These are phyloP conservation scores for Hartigia nigra DNA, from an alignment of 2,888 invertebrate species.

Conservation along the genomic window DNA sequence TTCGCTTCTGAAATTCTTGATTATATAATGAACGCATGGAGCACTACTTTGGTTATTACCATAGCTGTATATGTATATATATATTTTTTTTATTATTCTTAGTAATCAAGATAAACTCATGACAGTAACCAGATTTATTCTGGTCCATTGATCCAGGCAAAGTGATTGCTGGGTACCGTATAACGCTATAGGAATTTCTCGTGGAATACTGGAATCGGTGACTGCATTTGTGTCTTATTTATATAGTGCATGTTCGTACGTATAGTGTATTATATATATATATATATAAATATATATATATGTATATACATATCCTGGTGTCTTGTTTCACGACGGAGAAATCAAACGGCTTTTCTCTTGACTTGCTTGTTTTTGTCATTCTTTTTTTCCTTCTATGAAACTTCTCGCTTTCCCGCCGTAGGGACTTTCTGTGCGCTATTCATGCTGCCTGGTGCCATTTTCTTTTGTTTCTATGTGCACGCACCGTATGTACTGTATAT, in stretches of 20 bases:
- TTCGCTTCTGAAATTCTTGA: background rate
- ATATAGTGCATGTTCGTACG: too few relatives aligned
- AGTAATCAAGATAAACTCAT: background rate
- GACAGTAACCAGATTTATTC: background rate
- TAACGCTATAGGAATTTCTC: background rate
- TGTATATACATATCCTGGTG: background rate
- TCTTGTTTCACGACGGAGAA: background rate
- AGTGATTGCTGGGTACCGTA: background rate
- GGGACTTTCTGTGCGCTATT: background rate
- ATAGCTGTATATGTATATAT: background rate
- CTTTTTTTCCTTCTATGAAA: background rate
- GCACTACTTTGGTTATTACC: background rate
- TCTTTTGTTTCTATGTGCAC: background rate
- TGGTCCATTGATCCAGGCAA: background rate
- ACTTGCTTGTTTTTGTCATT: background rate
- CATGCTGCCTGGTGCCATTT: background rate
- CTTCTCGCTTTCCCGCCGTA: background rate
- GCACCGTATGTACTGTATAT: background rate
- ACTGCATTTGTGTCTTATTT: too few relatives aligned
- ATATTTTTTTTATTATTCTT: background rate
- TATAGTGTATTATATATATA: too few relatives aligned
- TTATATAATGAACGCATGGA: background rate
- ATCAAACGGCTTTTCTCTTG: background rate
- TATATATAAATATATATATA: too few relatives aligned
- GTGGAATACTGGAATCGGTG: background rate